These are phyloP conservation scores for Phoeniculus purpureus DNA, from an alignment of 2,797 vertebrate genomes.

Conservation along the genomic window DNA sequence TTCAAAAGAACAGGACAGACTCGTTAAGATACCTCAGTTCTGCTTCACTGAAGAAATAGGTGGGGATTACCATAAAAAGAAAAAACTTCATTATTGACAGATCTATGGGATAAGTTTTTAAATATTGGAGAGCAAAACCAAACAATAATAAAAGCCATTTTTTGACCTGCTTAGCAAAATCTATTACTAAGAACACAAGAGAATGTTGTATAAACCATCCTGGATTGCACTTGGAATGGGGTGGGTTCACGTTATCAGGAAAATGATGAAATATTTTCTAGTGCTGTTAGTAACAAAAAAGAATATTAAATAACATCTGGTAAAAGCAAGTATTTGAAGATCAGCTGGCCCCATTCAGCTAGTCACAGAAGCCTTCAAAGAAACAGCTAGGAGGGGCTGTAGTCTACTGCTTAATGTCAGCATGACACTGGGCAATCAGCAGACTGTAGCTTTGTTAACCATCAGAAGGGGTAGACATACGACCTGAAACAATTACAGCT, in stretches of 20 bases:
- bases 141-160: not conserved
- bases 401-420: not conserved
- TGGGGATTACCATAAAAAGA: not conserved
- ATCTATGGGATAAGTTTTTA: not conserved
- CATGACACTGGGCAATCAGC: rapidly evolving
- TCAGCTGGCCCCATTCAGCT: not conserved
- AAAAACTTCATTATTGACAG: not conserved
- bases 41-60: not conserved
- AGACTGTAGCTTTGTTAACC: not conserved
- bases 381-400: not conserved
- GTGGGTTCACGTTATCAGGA: not conserved
- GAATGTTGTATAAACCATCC: not conserved
- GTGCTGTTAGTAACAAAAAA: not conserved
- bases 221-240: not conserved
- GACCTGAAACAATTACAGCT: not conserved
- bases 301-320: not conserved
- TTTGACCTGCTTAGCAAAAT: not conserved
- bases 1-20: not conserved
- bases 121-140: not conserved
- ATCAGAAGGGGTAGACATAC: not conserved
- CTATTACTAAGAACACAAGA: not conserved
- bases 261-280: not conserved
- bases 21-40: not conserved
- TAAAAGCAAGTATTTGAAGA: not conserved
- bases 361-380: not conserved